Evolutionary conservation across 2,113 vertebrate genomes (phyloP).

Genomic region (Octodon degus): DNA sequence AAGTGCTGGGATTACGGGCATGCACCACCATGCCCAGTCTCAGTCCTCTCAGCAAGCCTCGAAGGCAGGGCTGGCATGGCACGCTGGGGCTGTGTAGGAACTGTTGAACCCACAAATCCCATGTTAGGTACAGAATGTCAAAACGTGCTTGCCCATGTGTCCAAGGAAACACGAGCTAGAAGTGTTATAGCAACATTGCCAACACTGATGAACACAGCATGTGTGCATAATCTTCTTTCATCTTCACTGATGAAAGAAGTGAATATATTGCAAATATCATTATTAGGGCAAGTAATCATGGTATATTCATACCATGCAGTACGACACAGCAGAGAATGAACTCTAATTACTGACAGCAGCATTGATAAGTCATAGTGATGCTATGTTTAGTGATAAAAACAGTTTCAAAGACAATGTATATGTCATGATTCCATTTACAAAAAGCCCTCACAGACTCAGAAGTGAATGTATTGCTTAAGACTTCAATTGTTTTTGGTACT

Average conservation of each 20-base stretch:
- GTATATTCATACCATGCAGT: neutral
- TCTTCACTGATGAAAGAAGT: constrained; percentile 9
- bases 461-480: neutral
- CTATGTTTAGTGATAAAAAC: constrained; percentile 6
- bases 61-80: no score
- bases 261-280: neutral
- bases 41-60: no score
- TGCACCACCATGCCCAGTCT: no score
- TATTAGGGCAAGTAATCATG: neutral
- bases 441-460: neutral
- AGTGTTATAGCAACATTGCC: neutral
- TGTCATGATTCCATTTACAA: neutral
- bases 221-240: no score
- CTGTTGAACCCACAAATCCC: neutral
- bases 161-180: neutral
- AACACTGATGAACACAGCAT: no score
- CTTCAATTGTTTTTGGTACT: no score
- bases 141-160: neutral
- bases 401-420: neutral
- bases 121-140: neutral
- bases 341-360: neutral
- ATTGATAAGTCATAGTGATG: neutral
- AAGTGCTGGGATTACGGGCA: no score
- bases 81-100: neutral
- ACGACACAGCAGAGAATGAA: neutral